Conservation (phyloP, 2,113 vertebrate genomes). For the Peromyscus polionotus region DNA sequence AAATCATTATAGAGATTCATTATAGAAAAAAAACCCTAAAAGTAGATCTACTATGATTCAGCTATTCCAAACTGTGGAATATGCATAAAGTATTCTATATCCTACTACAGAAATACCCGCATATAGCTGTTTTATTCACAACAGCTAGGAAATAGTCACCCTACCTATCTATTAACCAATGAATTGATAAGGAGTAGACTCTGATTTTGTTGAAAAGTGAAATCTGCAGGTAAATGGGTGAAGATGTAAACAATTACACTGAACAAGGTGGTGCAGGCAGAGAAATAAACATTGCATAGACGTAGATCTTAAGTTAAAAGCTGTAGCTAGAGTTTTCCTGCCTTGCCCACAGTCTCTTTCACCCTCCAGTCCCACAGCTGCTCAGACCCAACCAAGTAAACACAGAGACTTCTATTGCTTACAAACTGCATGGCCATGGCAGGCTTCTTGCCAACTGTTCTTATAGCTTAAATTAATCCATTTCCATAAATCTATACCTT, state of each 20-base stretch:
- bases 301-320: neutral
- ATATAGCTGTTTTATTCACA: neutral
- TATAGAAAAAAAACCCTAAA: neutral
- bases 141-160: neutral
- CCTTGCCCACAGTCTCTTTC: too few relatives aligned
- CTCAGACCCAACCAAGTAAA: too few relatives aligned
- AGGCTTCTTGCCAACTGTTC: too few relatives aligned
- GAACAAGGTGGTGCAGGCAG: neutral
- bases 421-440: too few relatives aligned
- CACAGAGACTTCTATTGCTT: too few relatives aligned
- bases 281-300: neutral
- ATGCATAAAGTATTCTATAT: too few relatives aligned
- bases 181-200: neutral
- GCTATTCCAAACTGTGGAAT: neutral
- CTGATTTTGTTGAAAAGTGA: neutral
- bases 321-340: too few relatives aligned
- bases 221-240: neutral
- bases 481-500: too few relatives aligned
- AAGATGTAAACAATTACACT: neutral
- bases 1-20: too few relatives aligned
- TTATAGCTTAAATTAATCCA: too few relatives aligned
- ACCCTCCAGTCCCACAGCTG: too few relatives aligned
- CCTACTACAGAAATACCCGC: neutral
- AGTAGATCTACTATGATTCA: neutral
- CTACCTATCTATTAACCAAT: neutral